Base-by-base conservation (phyloP, 2,888 invertebrate species). In the Leistus spinibarbis region DNA sequence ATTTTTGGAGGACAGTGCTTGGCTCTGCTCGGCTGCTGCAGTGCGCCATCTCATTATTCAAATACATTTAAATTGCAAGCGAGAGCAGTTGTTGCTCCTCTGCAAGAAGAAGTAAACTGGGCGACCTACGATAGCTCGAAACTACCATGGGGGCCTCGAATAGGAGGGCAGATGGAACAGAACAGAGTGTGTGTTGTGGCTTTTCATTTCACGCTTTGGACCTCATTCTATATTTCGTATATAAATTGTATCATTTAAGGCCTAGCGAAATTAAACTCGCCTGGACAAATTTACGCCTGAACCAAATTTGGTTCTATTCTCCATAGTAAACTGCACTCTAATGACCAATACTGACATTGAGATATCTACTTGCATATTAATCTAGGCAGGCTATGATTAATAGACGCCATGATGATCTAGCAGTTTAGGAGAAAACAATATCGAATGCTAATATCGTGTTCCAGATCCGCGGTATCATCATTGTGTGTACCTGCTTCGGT, bases 381-480 rank as follows among this genome's bases (percentile, higher is more conserved):
- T 70, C 70, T 57, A 9, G 5, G 16, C 57, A 17, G 27, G 27
- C 27, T 54, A 73, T 73, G 73, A 73, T 73, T 73, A 73, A 73
- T 73, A 73, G 73, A 67, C 66, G 60, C 24, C 22, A 17, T 19
- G 73, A 67, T 73, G 67, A 67, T 67, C 40, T 54, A 17, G 27
- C 17, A 24, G 67, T 73, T 66, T 40, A 13, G 17, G 19, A 56
- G 67, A 67, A 73, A 73, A 73, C 73, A 73, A 73, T 73, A 73
- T 73, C 73, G 53, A 66, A 73, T 72, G 57, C 19, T 57, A 57
- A 57, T 57, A 57, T 57, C 57, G n/a, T 57, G 2, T 19, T 9
- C 57, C n/a, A 54, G 17, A 17, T 17, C 17, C 5, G n/a, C 5
- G 17, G n/a, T 54, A 13, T 3, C 54, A 16, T 54, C 54, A n/a